Percentiles rank a stretch among this genome's conserved stretches.
Evolutionary conservation across 1,140 invertebrate species (phyloP).

Genomic region (Drosophila nannoptera): DNA sequence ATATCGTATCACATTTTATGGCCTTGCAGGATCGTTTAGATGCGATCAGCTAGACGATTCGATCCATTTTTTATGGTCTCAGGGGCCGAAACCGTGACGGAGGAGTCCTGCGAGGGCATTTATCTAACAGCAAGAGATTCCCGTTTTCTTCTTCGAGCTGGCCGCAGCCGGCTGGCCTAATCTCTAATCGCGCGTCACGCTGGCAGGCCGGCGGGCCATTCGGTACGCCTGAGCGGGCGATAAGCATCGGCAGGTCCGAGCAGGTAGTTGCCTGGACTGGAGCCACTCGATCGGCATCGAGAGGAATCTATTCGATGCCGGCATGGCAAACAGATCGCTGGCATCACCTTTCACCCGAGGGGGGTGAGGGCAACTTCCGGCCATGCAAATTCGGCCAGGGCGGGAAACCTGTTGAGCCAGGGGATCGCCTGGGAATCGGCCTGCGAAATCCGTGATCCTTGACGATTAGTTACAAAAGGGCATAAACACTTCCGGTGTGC

Average conservation of each 20-base stretch:
- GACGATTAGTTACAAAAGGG: conserved; percentile 61
- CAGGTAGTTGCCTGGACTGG: conserved; percentile 65
- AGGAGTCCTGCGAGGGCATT: conserved; percentile 42
- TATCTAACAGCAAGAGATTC: conserved; percentile 56
- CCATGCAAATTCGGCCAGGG: too few relatives aligned
- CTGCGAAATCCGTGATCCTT: conserved; percentile 63
- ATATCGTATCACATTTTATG: not conserved
- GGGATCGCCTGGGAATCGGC: too few relatives aligned
- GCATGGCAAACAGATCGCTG: conserved; percentile 35
- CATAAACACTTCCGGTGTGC: conserved; percentile 66
- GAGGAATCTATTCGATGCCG: too few relatives aligned
- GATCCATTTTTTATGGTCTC: not conserved
- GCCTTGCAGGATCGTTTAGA: too few relatives aligned
- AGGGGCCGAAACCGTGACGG: conserved; percentile 2
- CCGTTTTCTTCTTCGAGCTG: conserved; percentile 22
- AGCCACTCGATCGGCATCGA: too few relatives aligned
- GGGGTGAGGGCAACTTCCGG: too few relatives aligned
- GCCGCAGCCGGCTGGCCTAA: conserved; percentile 43
- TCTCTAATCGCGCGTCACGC: conserved; percentile 75
- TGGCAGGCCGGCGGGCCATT: conserved; percentile 50
- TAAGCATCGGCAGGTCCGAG: conserved; percentile 72
- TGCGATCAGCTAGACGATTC: too few relatives aligned
- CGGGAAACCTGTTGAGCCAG: too few relatives aligned
- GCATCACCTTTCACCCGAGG: conserved; percentile 44
- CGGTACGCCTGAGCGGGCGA: conserved; percentile 62